Evolutionary conservation across 2,113 vertebrate genomes (phyloP).

Genomic region (Spermophilus dauricus): DNA sequence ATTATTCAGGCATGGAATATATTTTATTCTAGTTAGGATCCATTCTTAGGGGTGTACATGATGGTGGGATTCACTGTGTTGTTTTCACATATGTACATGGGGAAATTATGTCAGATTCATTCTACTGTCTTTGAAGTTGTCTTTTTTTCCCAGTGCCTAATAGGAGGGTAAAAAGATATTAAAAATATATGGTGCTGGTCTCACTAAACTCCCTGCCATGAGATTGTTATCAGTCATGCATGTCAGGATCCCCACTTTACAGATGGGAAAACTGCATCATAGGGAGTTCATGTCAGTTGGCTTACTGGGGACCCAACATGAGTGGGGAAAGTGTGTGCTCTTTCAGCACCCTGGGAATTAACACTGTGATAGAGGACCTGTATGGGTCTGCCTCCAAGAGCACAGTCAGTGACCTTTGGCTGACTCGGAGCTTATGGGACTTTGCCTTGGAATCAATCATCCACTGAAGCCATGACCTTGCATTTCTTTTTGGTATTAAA

Average conservation of each 20-base stretch:
- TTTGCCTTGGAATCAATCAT: background rate
- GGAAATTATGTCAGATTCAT: too few species aligned
- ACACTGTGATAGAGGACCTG: rapidly evolving
- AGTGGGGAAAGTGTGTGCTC: background rate
- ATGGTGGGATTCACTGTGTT: too few species aligned
- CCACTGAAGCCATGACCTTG: background rate
- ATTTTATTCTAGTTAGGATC: too few species aligned
- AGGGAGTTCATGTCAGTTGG: background rate
- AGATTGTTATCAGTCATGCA: background rate
- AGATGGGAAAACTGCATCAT: background rate
- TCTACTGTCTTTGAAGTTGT: background rate
- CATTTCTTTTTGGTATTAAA: background rate
- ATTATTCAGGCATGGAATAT: too few species aligned
- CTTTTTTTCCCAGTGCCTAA: background rate
- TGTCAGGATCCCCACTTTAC: background rate
- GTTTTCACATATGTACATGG: too few species aligned
- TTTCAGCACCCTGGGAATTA: background rate
- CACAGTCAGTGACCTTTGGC: background rate
- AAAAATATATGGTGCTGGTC: background rate
- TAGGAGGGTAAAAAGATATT: background rate
- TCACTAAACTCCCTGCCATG: background rate
- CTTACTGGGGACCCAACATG: background rate
- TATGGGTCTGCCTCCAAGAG: background rate
- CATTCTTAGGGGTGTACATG: too few species aligned
- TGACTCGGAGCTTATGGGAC: background rate